Evolutionary conservation across 92 coral and sea anemone species (phyloP).

Genomic region (Actinernus sp.): DNA sequence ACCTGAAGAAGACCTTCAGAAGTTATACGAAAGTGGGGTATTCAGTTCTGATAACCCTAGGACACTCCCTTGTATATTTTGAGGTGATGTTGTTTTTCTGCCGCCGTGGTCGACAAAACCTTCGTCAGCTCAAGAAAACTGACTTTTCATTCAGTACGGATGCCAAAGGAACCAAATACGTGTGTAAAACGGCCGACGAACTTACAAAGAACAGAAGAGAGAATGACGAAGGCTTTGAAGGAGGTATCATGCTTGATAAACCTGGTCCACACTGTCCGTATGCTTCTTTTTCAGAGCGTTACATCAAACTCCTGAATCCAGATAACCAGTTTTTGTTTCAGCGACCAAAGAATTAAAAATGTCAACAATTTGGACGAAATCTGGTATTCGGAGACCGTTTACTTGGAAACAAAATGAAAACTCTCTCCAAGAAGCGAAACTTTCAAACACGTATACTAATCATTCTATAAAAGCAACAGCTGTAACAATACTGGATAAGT

Average conservation of each 20-base stretch:
- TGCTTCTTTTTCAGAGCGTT: slow-evolving; percentile 39
- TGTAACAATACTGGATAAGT: slow-evolving; percentile 51
- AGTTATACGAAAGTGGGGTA: slow-evolving; percentile 31
- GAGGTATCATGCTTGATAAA: slow-evolving; percentile 51
- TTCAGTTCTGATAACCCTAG: slow-evolving; percentile 2
- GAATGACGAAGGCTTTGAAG: slow-evolving; percentile 30
- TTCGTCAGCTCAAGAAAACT: slow-evolving; percentile 15
- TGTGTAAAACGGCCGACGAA: slow-evolving; percentile 26
- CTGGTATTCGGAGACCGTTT: slow-evolving; percentile 23
- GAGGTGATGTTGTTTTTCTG: slow-evolving; percentile 20
- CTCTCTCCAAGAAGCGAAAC: slow-evolving; percentile 24
- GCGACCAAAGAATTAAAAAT: slow-evolving; percentile 51
- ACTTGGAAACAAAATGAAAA: slow-evolving; percentile 48
- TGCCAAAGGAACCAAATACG: slow-evolving; percentile 34
- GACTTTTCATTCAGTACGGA: slow-evolving; percentile 27
- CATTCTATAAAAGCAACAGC: slow-evolving; percentile 40
- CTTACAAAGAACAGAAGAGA: slow-evolving; percentile 12
- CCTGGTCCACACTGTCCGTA: slow-evolving; percentile 60
- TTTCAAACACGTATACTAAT: slow-evolving; percentile 33
- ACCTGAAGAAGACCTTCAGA: slow-evolving; percentile 21
- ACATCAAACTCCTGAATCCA: slow-evolving; percentile 54
- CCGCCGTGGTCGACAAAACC: slow-evolving; percentile 17
- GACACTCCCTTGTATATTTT: slow-evolving; percentile 23
- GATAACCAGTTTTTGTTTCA: slow-evolving; percentile 54
- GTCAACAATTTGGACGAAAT: slow-evolving; percentile 1